Conservation (phyloP, 2,797 vertebrate species). For the Crypturellus tataupa region DNA sequence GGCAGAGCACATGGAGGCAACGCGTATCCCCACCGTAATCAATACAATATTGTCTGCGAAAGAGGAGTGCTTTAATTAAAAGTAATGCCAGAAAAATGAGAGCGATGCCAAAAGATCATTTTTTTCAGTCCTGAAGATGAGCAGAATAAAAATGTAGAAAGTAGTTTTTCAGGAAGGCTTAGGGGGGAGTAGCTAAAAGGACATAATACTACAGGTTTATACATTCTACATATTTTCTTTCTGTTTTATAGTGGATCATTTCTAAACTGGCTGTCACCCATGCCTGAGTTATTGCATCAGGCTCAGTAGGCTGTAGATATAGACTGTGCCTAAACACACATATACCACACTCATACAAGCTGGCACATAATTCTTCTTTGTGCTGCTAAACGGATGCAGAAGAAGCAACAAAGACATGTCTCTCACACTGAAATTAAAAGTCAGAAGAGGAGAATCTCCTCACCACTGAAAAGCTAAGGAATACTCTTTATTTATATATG, state of each 20-base stretch:
- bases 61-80: conserved; percentile 36
- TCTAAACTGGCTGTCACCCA: conserved; percentile 58
- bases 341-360: neutral
- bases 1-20: neutral
- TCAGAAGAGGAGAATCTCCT: neutral
- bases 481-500: conserved; percentile 20
- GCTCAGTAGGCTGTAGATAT: conserved; percentile 33
- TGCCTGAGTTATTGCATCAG: conserved; percentile 55
- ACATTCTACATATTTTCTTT: conserved; percentile 56
- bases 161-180: neutral
- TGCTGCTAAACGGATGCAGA: conserved; percentile 39
- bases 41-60: neutral
- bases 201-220: conserved; percentile 52
- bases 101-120: neutral
- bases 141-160: conserved; percentile 23
- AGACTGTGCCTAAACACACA: conserved; percentile 5
- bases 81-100: conserved; percentile 25
- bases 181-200: conserved; percentile 27
- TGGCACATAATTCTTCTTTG: conserved; percentile 36
- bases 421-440: conserved; percentile 10
- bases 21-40: neutral
- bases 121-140: conserved; percentile 1
- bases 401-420: conserved; percentile 25
- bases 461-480: conserved; percentile 22
- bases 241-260: conserved; percentile 14